A percentile compares a stretch with the other conserved stretches of the same genome.
These are phyloP conservation scores for Leptodactylus fuscus DNA, from an alignment of 2,113 vertebrate species.

Conservation along the genomic window DNA sequence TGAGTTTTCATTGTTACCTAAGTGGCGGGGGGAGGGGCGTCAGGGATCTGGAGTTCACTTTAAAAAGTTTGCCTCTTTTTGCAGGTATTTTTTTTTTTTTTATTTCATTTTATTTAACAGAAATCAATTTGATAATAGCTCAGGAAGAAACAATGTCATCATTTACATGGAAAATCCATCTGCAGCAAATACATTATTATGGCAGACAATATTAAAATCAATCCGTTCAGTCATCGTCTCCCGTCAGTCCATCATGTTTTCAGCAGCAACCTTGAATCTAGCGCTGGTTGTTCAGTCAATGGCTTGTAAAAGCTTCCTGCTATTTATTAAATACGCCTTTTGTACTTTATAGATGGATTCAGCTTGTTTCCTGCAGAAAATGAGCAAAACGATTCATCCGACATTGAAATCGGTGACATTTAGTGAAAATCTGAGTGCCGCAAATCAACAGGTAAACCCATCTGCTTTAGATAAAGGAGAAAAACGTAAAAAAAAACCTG, in stretches of 20 bases:
- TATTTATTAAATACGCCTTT: background rate
- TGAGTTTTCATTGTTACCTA: no score
- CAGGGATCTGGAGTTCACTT: no score
- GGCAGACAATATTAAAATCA: constrained; percentile 29
- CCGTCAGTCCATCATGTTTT: background rate
- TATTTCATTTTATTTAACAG: no score
- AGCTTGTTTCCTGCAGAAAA: background rate
- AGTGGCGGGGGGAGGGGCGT: no score
- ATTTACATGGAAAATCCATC: constrained; percentile 14
- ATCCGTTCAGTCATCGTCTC: background rate
- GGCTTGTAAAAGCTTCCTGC: constrained; percentile 3
- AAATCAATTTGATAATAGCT: constrained; percentile 2
- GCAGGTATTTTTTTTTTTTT: background rate
- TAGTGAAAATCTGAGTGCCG: no score
- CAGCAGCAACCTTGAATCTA: constrained; percentile 16
- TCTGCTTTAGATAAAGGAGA: background rate
- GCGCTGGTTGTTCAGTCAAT: background rate
- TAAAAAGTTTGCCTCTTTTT: background rate
- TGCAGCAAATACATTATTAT: constrained; percentile 26
- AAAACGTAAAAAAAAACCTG: background rate
- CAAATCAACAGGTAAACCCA: background rate
- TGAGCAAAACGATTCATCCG: background rate
- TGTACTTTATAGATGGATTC: background rate
- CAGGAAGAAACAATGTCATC: constrained; percentile 4
- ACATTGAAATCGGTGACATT: background rate